phyloP scores from a whole-genome alignment of 2,113 vertebrate genomes.

The Patagioenas fasciata region DNA sequence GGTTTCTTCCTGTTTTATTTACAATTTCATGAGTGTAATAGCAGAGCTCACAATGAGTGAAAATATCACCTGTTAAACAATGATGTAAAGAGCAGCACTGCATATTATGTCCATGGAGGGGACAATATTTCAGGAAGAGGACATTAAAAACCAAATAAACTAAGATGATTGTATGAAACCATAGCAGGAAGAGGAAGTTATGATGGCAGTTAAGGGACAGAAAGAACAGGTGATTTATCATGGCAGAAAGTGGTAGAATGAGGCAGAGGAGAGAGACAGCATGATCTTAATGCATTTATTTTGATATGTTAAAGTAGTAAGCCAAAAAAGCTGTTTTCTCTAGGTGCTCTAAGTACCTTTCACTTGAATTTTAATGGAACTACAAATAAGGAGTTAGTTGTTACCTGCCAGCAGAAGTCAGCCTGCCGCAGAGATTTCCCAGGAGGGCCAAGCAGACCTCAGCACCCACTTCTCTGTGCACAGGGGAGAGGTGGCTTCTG shows the following conservation, averaged over 20 bases:
- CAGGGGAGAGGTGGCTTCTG: background rate
- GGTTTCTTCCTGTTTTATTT: background rate
- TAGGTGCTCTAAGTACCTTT: background rate
- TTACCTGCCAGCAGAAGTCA: background rate
- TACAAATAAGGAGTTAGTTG: background rate
- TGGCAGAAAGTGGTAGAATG: background rate
- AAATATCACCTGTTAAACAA: background rate
- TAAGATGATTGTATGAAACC: background rate
- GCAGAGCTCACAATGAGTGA: background rate
- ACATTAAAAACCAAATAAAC: background rate
- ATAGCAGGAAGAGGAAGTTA: background rate
- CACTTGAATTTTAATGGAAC: background rate
- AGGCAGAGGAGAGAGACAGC: background rate
- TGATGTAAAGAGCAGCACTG: background rate
- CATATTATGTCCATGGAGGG: background rate
- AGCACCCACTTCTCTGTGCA: background rate
- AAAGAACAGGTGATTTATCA: background rate
- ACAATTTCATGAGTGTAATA: background rate
- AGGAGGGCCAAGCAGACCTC: background rate
- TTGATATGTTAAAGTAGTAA: background rate
- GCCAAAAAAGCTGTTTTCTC: background rate
- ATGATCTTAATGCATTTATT: background rate
- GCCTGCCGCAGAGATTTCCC: background rate
- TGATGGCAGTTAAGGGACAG: background rate
- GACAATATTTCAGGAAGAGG: background rate